Evolutionary conservation across 2,113 vertebrate genomes (phyloP), one percentile per base, ranked within the genome.

Genomic region (Zeus faber): DNA sequence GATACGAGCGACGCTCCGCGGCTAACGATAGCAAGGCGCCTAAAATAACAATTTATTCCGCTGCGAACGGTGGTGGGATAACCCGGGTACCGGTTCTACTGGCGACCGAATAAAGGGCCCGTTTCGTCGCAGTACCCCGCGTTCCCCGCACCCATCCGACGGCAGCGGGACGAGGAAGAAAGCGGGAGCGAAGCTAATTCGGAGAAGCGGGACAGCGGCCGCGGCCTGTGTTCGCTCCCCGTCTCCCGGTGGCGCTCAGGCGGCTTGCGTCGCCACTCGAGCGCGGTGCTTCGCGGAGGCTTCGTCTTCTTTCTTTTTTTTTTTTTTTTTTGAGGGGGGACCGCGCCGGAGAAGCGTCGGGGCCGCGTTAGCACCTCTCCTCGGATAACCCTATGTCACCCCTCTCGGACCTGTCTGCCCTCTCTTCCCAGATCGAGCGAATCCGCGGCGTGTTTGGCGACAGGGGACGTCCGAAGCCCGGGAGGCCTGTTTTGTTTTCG

Each of bases 401-500:
- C 6, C 27, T 13, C 3, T 4, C 4, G 1, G 3, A 0, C 6
- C 25, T 7, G 8, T 3, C 6, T 5, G 3, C 0, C 6, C 25
- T 7, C 10, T 3, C 6, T 5, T 3, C 4, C 4, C 14, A 1
- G 22, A 6, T 13, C 24, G n/a, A 51, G 1, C n/a, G 11, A 5
- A 37, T 46, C 49, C 33, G 24, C 55, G 8, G 10, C n/a, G 53
- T 56, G 53, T 21, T 33, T 26, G n/a, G 4, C n/a, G 27, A 6
- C 24, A 27, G 49, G 59, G 49, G 56, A 24, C 58, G 9, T 35
- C 43, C 37, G 16, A 6, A 69, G 46, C 45, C 56, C 64, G 35
- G 27, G 81, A 67, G 88, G 87, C 88, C 90, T 87, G 86, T 81
- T 85, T 85, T 89, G 81, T 86, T 88, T 79, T 85, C 61, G 58